Conservation (phyloP, 2,888 invertebrate genomes). For the Drosophila neonasuta region DNA sequence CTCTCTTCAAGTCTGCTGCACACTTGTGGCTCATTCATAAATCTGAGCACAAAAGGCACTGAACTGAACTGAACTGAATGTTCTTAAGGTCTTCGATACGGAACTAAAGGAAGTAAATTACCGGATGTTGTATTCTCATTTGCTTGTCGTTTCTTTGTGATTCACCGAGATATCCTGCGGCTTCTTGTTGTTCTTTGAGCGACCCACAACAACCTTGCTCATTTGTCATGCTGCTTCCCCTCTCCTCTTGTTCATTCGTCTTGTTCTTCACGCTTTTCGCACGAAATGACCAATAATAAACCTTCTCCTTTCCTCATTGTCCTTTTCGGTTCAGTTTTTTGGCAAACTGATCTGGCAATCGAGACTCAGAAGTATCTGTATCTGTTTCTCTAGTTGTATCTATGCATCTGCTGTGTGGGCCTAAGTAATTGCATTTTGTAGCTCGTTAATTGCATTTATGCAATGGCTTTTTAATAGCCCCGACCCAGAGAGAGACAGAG, state of each 20-base stretch:
- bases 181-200: constrained; percentile 50
- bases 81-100: constrained; percentile 59
- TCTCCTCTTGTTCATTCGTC: constrained; percentile 1
- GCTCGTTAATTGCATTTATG: constrained; percentile 73
- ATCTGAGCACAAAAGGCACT: constrained; percentile 65
- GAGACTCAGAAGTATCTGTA: constrained; percentile 15
- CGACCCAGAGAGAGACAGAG: no score
- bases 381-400: neutral
- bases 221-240: constrained; percentile 51
- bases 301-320: constrained; percentile 9
- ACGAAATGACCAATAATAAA: constrained; percentile 59
- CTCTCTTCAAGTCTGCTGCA: constrained; percentile 24
- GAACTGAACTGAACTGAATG: constrained; percentile 52
- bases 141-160: constrained; percentile 69
- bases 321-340: constrained; percentile 23
- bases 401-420: constrained; percentile 5
- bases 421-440: constrained; percentile 48
- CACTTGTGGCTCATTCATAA: constrained; percentile 69
- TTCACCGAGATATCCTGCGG: constrained; percentile 70
- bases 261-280: constrained; percentile 52
- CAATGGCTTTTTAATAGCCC: constrained; percentile 73
- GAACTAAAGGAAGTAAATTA: constrained; percentile 81
- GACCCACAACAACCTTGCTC: constrained; percentile 58
- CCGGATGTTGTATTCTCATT: constrained; percentile 81
- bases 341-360: constrained; percentile 30